Evolutionary conservation across 2,113 vertebrate genomes (phyloP).

Genomic region (Neofelis nebulosa): DNA sequence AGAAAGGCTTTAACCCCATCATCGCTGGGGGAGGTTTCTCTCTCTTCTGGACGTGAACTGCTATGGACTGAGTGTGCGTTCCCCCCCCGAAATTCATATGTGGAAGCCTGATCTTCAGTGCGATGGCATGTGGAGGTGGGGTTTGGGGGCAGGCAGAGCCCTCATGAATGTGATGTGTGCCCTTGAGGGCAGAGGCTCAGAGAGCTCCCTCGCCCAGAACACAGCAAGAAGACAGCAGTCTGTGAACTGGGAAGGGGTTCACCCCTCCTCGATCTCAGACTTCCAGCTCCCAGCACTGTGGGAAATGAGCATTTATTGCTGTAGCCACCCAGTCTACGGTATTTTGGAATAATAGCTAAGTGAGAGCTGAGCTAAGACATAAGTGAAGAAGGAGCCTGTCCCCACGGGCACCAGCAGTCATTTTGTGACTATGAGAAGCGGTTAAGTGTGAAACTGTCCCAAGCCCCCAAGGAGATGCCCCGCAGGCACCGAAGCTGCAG

Average conservation of each 20-base stretch:
- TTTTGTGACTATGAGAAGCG: not conserved
- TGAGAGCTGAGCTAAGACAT: not conserved
- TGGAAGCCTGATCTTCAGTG: not conserved
- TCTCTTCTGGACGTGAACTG: not conserved
- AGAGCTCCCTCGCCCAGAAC: not conserved
- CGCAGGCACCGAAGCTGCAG: not conserved
- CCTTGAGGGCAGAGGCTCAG: not conserved
- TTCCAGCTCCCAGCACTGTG: not conserved
- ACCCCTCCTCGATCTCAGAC: not conserved
- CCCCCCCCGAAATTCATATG: not conserved
- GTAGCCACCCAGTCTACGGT: not conserved
- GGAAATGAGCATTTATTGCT: not conserved
- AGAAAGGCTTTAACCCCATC: not conserved
- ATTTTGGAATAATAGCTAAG: not conserved
- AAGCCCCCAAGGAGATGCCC: not conserved
- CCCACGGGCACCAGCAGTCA: not conserved
- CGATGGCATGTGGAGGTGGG: not conserved
- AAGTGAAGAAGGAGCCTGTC: not conserved
- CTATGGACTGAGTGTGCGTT: not conserved
- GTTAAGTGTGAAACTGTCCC: not conserved
- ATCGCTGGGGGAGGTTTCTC: accelerated
- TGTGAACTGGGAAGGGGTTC: not conserved
- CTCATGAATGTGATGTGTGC: not conserved
- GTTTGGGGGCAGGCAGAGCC: not conserved
- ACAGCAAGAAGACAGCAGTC: not conserved